These are phyloP conservation scores for Crematogaster levior DNA, from an alignment of 2,888 invertebrate genomes.

Conservation along the genomic window DNA sequence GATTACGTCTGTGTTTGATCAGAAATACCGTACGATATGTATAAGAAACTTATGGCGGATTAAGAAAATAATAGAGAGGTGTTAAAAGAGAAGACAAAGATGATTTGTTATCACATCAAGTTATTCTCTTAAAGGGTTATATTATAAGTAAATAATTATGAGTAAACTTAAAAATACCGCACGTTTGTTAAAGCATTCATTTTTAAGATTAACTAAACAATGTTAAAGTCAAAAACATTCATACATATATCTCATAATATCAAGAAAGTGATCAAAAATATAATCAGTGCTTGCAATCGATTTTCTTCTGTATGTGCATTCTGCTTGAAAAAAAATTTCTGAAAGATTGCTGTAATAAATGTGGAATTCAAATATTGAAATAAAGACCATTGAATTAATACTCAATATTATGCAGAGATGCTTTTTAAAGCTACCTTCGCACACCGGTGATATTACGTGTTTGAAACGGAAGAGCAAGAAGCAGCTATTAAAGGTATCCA, in stretches of 20 bases:
- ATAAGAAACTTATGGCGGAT: conserved; percentile 5
- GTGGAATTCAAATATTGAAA: conserved; percentile 53
- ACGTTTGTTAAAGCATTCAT: too few relatives aligned
- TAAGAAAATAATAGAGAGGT: not conserved
- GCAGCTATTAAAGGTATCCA: conserved; percentile 73
- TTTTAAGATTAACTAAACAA: not conserved
- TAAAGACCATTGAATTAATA: conserved; percentile 46
- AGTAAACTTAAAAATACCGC: too few relatives aligned
- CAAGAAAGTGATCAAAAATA: not conserved
- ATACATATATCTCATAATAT: not conserved
- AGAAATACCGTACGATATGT: conserved; percentile 12
- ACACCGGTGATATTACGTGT: conserved; percentile 41
- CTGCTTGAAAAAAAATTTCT: conserved; percentile 28
- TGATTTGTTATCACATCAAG: not conserved
- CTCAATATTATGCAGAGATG: conserved; percentile 44
- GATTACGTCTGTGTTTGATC: conserved; percentile 19
- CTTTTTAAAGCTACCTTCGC: conserved; percentile 45
- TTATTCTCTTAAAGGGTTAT: not conserved
- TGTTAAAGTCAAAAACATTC: not conserved
- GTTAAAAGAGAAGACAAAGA: not conserved
- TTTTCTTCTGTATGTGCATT: conserved; percentile 27
- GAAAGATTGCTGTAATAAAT: conserved; percentile 46
- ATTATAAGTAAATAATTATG: not conserved
- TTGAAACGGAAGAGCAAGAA: conserved; percentile 55
- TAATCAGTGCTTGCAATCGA: not conserved